Conservation (phyloP, 1,140 invertebrate genomes). For the Zelostemma sp. region DNA sequence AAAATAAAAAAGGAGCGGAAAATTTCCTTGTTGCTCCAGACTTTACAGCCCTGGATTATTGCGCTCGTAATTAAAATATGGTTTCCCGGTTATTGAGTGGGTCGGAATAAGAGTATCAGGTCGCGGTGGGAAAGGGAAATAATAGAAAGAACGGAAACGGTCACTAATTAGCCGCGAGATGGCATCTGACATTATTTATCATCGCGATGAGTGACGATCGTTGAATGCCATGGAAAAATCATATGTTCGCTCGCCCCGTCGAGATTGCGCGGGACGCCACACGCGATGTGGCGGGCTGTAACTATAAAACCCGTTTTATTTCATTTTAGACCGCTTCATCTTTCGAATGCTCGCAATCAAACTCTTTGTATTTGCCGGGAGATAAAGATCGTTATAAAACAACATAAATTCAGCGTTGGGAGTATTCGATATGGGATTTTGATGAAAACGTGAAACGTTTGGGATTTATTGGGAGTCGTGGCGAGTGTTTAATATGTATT, state of each 20-base stretch:
- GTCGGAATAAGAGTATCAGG: background rate
- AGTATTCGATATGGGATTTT: background rate
- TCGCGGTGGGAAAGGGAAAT: background rate
- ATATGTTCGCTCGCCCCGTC: background rate
- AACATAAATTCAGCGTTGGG: background rate
- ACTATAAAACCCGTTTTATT: background rate
- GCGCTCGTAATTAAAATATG: background rate
- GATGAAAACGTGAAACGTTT: background rate
- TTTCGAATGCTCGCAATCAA: background rate
- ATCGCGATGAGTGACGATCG: background rate
- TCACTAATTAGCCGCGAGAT: background rate
- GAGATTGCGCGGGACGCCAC: background rate
- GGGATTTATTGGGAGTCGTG: no score
- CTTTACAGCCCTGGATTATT: background rate
- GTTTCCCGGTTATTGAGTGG: background rate
- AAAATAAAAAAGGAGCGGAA: no score
- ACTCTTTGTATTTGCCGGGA: background rate
- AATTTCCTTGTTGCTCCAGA: no score
- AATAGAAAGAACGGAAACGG: background rate
- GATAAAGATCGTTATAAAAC: background rate
- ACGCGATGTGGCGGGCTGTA: background rate
- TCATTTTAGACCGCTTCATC: background rate
- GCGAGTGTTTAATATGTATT: no score
- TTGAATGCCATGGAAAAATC: background rate
- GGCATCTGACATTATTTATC: constrained; percentile 3